A percentile compares a stretch with the other conserved stretches of the same genome.
Evolutionary conservation across 2,113 vertebrate species (phyloP).

Genomic region (Rhombomys opimus): DNA sequence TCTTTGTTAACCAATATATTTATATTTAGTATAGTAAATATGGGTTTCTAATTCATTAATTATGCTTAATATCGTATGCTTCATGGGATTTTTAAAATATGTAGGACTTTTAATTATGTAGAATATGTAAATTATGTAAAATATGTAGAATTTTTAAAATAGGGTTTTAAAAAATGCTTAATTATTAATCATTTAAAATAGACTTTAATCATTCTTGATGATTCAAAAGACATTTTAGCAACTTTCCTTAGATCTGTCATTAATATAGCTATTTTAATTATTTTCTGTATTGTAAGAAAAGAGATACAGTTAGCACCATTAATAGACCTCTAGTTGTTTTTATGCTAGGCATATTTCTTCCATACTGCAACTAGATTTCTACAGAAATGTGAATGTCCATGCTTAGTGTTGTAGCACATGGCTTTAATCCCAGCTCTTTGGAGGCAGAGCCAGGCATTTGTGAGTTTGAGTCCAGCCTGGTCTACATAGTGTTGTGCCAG

Average conservation of each 20-base stretch:
- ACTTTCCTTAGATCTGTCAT: slow-evolving; percentile 7
- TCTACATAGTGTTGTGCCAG: background rate
- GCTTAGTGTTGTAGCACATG: too few relatives aligned
- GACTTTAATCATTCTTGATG: slow-evolving; percentile 38
- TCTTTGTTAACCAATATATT: slow-evolving; percentile 44
- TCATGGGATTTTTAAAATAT: slow-evolving; percentile 34
- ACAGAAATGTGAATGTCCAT: slow-evolving; percentile 25
- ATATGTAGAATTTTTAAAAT: too few relatives aligned
- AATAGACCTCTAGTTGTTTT: slow-evolving; percentile 35
- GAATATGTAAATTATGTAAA: too few relatives aligned
- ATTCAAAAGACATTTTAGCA: slow-evolving; percentile 39
- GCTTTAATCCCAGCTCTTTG: background rate
- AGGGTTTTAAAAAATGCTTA: background rate
- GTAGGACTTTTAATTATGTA: background rate
- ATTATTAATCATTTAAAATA: slow-evolving; percentile 4
- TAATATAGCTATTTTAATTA: slow-evolving; percentile 48
- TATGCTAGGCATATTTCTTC: slow-evolving; percentile 37
- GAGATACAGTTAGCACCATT: background rate
- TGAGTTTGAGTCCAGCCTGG: background rate
- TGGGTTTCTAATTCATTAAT: slow-evolving; percentile 43
- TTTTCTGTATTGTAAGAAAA: slow-evolving; percentile 17
- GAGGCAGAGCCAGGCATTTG: background rate
- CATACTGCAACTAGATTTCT: slow-evolving; percentile 11
- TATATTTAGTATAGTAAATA: slow-evolving; percentile 8
- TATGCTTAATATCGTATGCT: slow-evolving; percentile 21